Conservation (phyloP, 2,797 vertebrate genomes). For the Lepus oiostolus region DNA sequence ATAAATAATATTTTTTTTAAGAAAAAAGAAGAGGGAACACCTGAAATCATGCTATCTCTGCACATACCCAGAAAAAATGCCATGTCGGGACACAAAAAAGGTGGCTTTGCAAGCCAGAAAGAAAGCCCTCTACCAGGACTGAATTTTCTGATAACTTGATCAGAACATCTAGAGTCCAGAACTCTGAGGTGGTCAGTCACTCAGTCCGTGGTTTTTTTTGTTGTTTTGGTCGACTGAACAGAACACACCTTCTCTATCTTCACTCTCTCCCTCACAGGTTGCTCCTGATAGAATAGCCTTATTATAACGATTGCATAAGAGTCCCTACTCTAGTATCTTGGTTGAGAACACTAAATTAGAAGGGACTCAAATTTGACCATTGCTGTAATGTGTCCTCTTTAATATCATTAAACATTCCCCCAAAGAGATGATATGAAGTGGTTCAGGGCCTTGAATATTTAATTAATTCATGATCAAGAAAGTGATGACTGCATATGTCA, state of each 20-base stretch:
- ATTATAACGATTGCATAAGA: neutral
- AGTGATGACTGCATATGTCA: neutral
- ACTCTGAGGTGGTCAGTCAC: neutral
- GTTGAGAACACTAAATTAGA: neutral
- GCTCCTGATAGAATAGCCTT: neutral
- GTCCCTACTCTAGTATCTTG: neutral
- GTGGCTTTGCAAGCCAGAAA: neutral
- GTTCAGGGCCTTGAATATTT: neutral
- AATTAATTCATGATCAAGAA: neutral
- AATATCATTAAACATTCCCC: constrained; percentile 16
- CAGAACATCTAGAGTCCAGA: neutral
- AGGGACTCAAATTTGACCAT: neutral
- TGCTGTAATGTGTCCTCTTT: neutral
- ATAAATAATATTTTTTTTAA: too few species aligned
- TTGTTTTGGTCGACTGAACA: neutral
- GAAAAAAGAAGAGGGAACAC: neutral
- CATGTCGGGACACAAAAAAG: neutral
- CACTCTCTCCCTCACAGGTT: neutral
- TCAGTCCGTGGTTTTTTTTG: neutral
- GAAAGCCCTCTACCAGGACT: neutral
- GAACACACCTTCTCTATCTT: neutral
- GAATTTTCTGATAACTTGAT: neutral
- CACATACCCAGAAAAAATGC: neutral
- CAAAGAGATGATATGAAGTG: neutral
- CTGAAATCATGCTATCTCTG: neutral